Evolutionary conservation across 2,797 vertebrate species (phyloP), one percentile per base, ranked within the genome.

Genomic region (Acanthurus lineatus): DNA sequence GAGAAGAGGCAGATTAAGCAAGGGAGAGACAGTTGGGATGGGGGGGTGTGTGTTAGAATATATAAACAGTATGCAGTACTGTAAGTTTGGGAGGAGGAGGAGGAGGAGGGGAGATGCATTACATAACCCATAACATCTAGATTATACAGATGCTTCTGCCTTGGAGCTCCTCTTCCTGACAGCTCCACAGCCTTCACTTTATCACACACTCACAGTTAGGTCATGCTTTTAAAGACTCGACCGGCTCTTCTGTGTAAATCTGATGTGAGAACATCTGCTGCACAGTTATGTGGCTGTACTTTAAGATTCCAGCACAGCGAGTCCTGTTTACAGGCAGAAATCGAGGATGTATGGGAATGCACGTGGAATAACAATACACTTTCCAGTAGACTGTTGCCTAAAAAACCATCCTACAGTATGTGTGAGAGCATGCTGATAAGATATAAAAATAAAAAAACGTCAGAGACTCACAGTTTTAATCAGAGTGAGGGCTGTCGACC

Each of bases 401-500:
- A 14, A 76, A 28, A 44, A 40, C 60, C 25, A 51, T 56, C 17
- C 14, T 5, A 20, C 40, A 17, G 32, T 11, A 17, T n/a, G 57
- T 40, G 45, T 42, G 16, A 38, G 40, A 52, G 9, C 42, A 8
- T 14, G 61, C 45, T 11, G 58, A 12, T 59, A 28, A 68, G 19
- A 68, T 12, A 16, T 15, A 38, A 45, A 5, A 10, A 20, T n/a
- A n/a, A 32, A 32, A 32, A 60, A 22, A 1, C 5, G 58, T 54
- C 14, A 11, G n/a, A 86, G 22, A 83, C 95, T 94, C 85, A 95
- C 92, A 61, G 83, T 70, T 91, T 93, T 95, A 97, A 57, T 97
- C 96, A 16, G 96, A 97, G 86, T 96, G 96, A 87, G 96, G 94
- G 64, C 95, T 96, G 92, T 97, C 96, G 92, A 97, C 96, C 86